Base-by-base conservation (phyloP, 2,797 vertebrate species). In the Buphagus erythrorhynchus region DNA sequence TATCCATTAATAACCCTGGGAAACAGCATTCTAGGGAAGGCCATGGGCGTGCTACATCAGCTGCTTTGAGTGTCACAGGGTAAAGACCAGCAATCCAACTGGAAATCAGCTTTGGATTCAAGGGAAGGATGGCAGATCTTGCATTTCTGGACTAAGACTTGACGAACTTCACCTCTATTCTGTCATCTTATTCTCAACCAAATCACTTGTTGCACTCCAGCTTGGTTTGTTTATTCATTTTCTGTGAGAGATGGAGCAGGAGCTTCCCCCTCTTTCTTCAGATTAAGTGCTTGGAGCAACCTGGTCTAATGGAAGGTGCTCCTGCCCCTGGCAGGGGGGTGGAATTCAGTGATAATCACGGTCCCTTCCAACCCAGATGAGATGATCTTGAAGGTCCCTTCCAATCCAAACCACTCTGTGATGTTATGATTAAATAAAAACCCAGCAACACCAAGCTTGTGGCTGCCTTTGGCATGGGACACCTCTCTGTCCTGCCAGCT, bases 271-370 rank as follows among this genome's bases (percentile, higher is more conserved):
- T 22, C 2, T 20, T 38, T 57, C 24, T 57, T 18, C 33, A 63
- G n/a, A 33, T 29, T 21, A 29, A 69, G 6, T 5, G 9, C 24
- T 63, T 69, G 63, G 36, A 63, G 11, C 10, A 25, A 2, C 16
- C 11, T 38, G 19, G 5, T 25, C 4, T 63, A 18, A 51, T 26
- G 49, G 17, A 26, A 63, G 8, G 3, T 49, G 63, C 5, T 22
- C 28, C 48, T 62, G 42, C 9, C 26, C 62, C 13, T 0, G 0
- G 9, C 10, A 36, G 8, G 9, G 13, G 7, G 2, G 1, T 67
- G 48, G 36, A 82, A 76, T 26, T 77, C 0, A 0, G 24, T 38
- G 28, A 57, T 25, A 19, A 57, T 63, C 9, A 25, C 45, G 8
- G 20, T 69, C 5, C 5, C 4, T 69, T 69, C 57, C 72, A 51